Evolutionary conservation across 2,888 invertebrate species (phyloP), one percentile per base, ranked within the genome.

Genomic region (Drosophila pseudotalamancana): DNA sequence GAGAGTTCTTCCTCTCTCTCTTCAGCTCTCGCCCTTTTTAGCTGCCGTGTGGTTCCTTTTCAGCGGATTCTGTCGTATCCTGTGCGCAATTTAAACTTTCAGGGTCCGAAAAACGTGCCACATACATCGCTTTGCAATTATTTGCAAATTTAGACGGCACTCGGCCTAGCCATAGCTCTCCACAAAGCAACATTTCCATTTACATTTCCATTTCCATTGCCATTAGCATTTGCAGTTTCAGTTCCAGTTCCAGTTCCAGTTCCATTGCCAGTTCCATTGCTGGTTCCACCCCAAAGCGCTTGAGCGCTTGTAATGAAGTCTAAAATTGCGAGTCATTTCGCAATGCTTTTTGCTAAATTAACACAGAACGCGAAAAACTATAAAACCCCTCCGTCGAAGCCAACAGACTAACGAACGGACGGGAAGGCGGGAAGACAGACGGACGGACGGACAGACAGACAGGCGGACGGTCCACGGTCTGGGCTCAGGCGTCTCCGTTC

Each of bases 261-360:
- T 37, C 40, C 16, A 8, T 32, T 34, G 16, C 23, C 23, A 6
- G 48, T 25, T 48, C 21, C 27, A 16, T 29, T 42, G 34, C 19
- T 62, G 54, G 62, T 59, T 55, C 72, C 50, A 55, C 29, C 63
- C 54, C 49, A 23, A 67, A 55, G 49, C 63, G 54, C 32, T 61
- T 70, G 72, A 55, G 49, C 63, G 54, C 32, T 61, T 70, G 72
- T 84, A 87, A 84, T 87, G 67, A 74, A 82, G 77, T 81, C 81
- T 48, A 75, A 77, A 87, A 78, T 73, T 87, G 79, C 86, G 61
- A 72, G 79, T 69, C 73, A 76, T 85, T 87, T 83, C 57, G 70
- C 68, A 78, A 83, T 78, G 86, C 87, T 83, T 85, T 83, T 83
- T 87, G 83, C 73, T 72, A 85, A 83, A 83, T 83, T 85, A 87